A percentile compares a stretch with the other conserved stretches of the same genome.
These are phyloP conservation scores for Meloidogyne exigua DNA, from an alignment of 1,140 invertebrate species.

Conservation along the genomic window DNA sequence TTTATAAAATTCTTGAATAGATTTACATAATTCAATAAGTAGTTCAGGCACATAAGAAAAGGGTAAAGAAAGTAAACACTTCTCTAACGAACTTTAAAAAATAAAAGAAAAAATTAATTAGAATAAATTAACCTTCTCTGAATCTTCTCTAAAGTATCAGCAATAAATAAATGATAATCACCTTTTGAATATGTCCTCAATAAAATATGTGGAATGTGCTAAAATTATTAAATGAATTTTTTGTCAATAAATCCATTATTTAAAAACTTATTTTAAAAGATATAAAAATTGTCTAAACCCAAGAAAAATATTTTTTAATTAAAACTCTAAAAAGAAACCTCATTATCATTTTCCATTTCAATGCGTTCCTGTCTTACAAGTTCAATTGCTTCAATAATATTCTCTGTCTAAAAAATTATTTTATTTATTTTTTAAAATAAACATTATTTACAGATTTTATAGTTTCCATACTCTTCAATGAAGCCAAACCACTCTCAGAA, in stretches of 20 bases:
- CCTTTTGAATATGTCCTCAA: conserved; percentile 9
- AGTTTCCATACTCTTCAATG: conserved; percentile 62
- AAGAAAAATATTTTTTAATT: too few relatives aligned
- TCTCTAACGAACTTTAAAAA: conserved; percentile 75
- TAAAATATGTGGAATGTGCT: conserved; percentile 15
- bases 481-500: conserved; percentile 63
- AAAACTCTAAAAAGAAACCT: conserved; percentile 71
- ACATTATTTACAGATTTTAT: conserved; percentile 69
- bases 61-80: conserved; percentile 80
- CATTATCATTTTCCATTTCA: conserved; percentile 36
- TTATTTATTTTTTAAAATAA: background rate
- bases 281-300: too few relatives aligned
- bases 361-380: conserved; percentile 49
- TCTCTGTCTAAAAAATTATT: conserved; percentile 42
- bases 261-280: too few relatives aligned
- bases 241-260: too few relatives aligned
- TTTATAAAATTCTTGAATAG: conserved; percentile 73
- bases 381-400: conserved; percentile 61
- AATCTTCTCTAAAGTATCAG: conserved; percentile 36
- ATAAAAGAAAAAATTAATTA: background rate
- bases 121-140: conserved; percentile 17
- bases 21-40: conserved; percentile 72
- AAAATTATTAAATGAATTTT: conserved; percentile 60
- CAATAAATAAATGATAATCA: conserved; percentile 54
- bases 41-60: conserved; percentile 79